Conservation (phyloP, 1,140 invertebrate species). For the Ptiloglossa arizonensis region DNA sequence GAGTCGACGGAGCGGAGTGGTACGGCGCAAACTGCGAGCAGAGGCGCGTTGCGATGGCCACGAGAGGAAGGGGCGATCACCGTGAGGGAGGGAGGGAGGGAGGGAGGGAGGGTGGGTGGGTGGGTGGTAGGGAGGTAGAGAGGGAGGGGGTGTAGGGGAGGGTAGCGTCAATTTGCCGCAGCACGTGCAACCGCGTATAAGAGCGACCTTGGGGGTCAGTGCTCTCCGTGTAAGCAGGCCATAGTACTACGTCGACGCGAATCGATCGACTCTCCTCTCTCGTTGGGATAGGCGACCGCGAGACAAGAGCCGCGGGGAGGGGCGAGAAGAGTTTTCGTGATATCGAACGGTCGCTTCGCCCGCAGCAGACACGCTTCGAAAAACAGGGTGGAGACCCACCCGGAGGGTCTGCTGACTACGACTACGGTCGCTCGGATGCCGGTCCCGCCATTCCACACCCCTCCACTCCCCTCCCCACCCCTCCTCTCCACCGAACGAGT, state of each 20-base stretch:
- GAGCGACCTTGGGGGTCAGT: constrained; percentile 76
- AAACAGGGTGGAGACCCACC: background rate
- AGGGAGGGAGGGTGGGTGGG: constrained; percentile 1
- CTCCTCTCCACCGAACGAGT: too few species aligned
- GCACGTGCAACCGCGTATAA: constrained; percentile 78
- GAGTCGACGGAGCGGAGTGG: background rate
- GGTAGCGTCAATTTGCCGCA: constrained; percentile 69
- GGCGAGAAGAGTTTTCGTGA: constrained; percentile 28
- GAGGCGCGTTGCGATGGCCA: constrained; percentile 15
- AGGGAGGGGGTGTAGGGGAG: constrained; percentile 31
- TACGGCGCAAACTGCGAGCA: constrained; percentile 39
- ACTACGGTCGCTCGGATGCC: too few species aligned
- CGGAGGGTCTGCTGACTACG: too few species aligned
- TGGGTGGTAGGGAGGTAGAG: background rate
- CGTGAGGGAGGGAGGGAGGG: background rate
- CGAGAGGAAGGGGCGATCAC: background rate
- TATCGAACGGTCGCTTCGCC: constrained; percentile 36
- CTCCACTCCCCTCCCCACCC: too few species aligned
- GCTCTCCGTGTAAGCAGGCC: constrained; percentile 68
- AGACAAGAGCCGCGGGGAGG: background rate
- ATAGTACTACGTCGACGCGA: constrained; percentile 69
- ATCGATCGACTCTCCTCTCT: constrained; percentile 62
- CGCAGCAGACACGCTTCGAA: constrained; percentile 1
- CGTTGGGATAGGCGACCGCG: constrained; percentile 59
- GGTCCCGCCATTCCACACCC: too few species aligned